Evolutionary conservation across 1,140 invertebrate genomes (phyloP).

Genomic region (Eriosoma lanigerum): DNA sequence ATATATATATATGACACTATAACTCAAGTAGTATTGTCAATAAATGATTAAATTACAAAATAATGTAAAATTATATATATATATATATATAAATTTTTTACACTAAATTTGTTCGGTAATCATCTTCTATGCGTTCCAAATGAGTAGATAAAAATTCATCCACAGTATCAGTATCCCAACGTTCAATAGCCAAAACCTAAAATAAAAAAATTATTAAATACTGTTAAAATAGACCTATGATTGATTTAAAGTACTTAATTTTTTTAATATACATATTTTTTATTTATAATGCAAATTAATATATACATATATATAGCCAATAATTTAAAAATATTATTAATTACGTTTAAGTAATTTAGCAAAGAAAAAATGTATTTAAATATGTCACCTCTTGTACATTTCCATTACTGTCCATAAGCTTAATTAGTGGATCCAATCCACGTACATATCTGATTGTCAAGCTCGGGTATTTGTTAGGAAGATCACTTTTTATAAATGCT

Average conservation of each 20-base stretch:
- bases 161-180: constrained; percentile 95
- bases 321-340: not conserved
- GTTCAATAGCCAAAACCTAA: constrained; percentile 85
- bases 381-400: constrained; percentile 69
- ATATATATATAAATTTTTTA: not conserved
- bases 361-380: not conserved
- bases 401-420: constrained; percentile 79
- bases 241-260: too few relatives aligned
- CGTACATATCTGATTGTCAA: constrained; percentile 85
- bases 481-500: constrained; percentile 90
- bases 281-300: not conserved
- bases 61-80: not conserved
- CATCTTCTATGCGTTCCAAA: constrained; percentile 63
- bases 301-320: not conserved
- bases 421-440: constrained; percentile 89
- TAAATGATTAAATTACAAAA: too few relatives aligned
- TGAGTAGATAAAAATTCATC: constrained; percentile 90
- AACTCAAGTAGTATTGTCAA: too few relatives aligned
- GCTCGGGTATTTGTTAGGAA: constrained; percentile 82
- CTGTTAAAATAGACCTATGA: too few relatives aligned
- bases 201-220: constrained; percentile 36
- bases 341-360: not conserved
- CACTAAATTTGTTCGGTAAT: constrained; percentile 47
- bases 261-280: not conserved
- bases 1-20: too few relatives aligned